Conservation (phyloP, 2,888 invertebrate genomes). For the Lathronympha strigana region DNA sequence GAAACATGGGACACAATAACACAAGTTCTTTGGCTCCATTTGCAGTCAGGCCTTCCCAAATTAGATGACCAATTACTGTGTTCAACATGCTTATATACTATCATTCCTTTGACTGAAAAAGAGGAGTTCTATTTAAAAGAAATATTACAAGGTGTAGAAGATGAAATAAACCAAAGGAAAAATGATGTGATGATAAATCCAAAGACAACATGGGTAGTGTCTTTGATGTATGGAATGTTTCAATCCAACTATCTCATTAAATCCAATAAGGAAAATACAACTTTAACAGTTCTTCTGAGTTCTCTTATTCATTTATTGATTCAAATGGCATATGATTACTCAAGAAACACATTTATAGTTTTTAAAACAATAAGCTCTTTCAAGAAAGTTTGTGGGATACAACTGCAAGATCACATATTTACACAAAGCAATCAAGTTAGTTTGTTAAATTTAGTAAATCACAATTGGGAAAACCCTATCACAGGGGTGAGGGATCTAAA, state of each 20-base stretch:
- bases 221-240: constrained; percentile 76
- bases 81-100: constrained; percentile 71
- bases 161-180: constrained; percentile 51
- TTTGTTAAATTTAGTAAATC: constrained; percentile 79
- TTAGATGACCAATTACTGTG: constrained; percentile 75
- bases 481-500: constrained; percentile 83
- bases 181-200: constrained; percentile 45
- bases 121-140: constrained; percentile 57
- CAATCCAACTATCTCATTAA: constrained; percentile 68
- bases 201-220: constrained; percentile 55
- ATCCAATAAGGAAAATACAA: constrained; percentile 43
- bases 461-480: constrained; percentile 86
- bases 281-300: constrained; percentile 52
- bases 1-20: constrained; percentile 55
- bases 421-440: constrained; percentile 61
- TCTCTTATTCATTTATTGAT: constrained; percentile 60
- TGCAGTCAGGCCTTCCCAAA: constrained; percentile 57
- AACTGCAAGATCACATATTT: constrained; percentile 59
- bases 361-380: constrained; percentile 79
- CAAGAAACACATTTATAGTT: constrained; percentile 78
- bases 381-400: constrained; percentile 66
- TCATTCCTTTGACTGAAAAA: constrained; percentile 55
- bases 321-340: constrained; percentile 76
- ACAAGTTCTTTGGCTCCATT: constrained; percentile 63
- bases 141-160: constrained; percentile 52